phyloP scores from a whole-genome alignment of 2,113 vertebrate species.

The Butorides virescens region DNA sequence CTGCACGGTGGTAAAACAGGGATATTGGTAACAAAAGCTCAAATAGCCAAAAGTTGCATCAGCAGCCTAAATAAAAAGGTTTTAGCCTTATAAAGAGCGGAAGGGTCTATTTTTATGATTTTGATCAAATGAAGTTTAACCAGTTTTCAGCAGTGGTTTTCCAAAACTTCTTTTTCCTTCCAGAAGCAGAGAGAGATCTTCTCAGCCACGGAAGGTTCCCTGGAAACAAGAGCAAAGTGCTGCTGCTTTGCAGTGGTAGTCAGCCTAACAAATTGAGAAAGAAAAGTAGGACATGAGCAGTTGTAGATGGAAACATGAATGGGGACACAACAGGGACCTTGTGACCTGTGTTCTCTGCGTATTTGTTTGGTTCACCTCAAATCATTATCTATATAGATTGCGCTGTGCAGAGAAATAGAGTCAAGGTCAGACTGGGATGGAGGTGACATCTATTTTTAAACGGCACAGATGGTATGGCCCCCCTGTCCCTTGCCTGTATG shows the following conservation, averaged over 20 bases:
- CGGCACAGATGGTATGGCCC: background rate
- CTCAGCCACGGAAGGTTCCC: background rate
- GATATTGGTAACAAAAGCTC: background rate
- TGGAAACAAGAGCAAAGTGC: background rate
- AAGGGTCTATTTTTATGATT: fast-evolving
- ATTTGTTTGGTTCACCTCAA: background rate
- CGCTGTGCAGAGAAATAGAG: background rate
- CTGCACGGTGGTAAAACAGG: background rate
- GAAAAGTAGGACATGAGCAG: background rate
- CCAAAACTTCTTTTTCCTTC: background rate
- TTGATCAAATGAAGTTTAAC: background rate
- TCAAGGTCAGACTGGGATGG: background rate
- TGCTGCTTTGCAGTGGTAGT: background rate
- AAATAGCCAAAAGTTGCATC: background rate
- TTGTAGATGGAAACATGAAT: background rate
- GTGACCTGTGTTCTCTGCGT: background rate
- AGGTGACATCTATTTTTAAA: slow-evolving; percentile 17
- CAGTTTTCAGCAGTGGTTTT: background rate
- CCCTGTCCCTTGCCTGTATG: no score
- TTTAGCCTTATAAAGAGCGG: background rate
- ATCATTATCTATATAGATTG: background rate
- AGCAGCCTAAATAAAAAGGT: background rate
- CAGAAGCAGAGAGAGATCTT: no score
- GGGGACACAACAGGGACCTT: background rate
- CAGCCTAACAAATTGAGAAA: fast-evolving